These are phyloP conservation scores for Drosophila rhopaloa DNA, from an alignment of 1,140 invertebrate genomes.

Conservation along the genomic window DNA sequence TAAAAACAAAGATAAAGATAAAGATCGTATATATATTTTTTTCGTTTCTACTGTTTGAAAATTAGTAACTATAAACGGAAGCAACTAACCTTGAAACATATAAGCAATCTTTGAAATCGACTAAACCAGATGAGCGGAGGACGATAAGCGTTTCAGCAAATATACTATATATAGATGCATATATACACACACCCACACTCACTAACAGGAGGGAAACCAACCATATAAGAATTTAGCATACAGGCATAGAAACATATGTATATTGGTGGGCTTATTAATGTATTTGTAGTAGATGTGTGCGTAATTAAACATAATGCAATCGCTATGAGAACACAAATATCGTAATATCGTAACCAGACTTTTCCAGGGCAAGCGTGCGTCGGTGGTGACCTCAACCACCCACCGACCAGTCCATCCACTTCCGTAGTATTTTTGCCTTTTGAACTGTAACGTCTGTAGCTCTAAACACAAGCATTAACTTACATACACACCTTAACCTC, in stretches of 20 bases:
- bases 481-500: conserved; percentile 59
- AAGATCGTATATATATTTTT: conserved; percentile 46
- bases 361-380: conserved; percentile 22
- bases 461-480: conserved; percentile 33
- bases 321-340: conserved; percentile 32
- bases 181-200: conserved; percentile 31
- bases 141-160: conserved; percentile 59
- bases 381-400: conserved; percentile 4
- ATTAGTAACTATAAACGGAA: conserved; percentile 61
- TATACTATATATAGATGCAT: conserved; percentile 51
- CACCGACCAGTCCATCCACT: conserved; percentile 21
- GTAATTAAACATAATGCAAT: conserved; percentile 47
- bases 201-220: conserved; percentile 18
- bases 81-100: conserved; percentile 79
- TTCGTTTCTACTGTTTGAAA: conserved; percentile 60
- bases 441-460: conserved; percentile 56
- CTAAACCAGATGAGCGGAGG: conserved; percentile 54
- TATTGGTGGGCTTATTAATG: conserved; percentile 73
- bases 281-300: conserved; percentile 66
- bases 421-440: conserved; percentile 56
- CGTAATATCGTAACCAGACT: conserved; percentile 40
- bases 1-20: conserved; percentile 19
- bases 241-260: conserved; percentile 50
- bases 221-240: conserved; percentile 50
- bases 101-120: conserved; percentile 81